Base-by-base conservation (phyloP, 2,113 vertebrate genomes). In the Thunnus thynnus region DNA sequence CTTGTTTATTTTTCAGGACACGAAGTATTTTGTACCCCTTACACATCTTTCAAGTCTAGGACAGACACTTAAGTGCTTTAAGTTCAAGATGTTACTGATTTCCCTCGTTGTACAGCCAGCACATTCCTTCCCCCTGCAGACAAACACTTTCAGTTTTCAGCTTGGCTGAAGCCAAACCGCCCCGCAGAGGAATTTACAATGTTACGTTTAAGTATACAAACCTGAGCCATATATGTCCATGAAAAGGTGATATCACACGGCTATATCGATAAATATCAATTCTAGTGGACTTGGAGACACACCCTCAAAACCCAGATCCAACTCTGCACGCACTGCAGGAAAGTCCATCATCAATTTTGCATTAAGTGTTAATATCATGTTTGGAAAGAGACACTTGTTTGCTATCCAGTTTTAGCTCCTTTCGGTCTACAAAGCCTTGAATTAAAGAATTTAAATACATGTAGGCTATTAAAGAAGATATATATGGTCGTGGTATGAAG, bases 141-240 rank as follows among this genome's bases (percentile, higher is more conserved):
- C 55, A 75, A 69, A 71, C 51, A 72, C 58, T 79, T 81, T 73
- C 44, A 56, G 55, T 66, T 82, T 77, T 54, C 6, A 55, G 17
- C 32, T 20, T 56, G 25, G 14, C 12, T 63, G n/a, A 54, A 69
- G 57, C n/a, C 22, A 57, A 56, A 55, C 60, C 18, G 1, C 5
- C 51, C 41, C 16, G 2, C 18, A 62, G 4, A 63, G n/a, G 58
- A 65, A 75, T 47, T 56, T 0, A 46, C 3, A 48, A 5, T 4
- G 20, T 41, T 32, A 3, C 12, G 11, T 44, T 61, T 9, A 25
- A 32, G 58, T 8, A n/a, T 20, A 46, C 50, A 51, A 12, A 25
- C 14, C 50, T n/a, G n/a, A 30, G 5, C 3, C 2, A 5, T 14
- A 9, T 3, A 1, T 54, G 17, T 44, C 4, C 0, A 14, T n/a